Percentiles rank a stretch among this genome's conserved stretches.
Conservation (phyloP, 1,140 invertebrate genomes). For the Euwallacea similis region DNA sequence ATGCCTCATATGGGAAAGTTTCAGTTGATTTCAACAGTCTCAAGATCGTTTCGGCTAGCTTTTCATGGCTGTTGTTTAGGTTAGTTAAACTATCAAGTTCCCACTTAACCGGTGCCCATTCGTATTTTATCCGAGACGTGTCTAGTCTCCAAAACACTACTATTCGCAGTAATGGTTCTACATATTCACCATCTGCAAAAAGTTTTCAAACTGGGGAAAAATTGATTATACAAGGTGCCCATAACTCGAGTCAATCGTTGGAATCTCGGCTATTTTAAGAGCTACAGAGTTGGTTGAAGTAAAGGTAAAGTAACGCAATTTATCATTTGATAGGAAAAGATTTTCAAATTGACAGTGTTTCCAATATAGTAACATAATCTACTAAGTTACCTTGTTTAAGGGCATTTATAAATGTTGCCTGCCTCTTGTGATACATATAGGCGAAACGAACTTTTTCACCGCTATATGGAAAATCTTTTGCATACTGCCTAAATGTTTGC, state of each 20-base stretch:
- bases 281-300: no score
- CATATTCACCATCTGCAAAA: constrained; percentile 57
- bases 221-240: not conserved
- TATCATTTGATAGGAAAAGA: no score
- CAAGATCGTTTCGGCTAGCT: constrained; percentile 72
- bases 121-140: constrained; percentile 82
- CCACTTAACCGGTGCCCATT: constrained; percentile 79
- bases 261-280: no score
- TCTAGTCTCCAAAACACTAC: constrained; percentile 91
- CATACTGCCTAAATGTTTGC: constrained; percentile 68
- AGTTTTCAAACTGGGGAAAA: constrained; percentile 3
- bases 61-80: constrained; percentile 73
- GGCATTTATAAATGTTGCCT: constrained; percentile 78
- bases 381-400: constrained; percentile 61
- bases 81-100: constrained; percentile 55
- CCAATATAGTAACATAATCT: not conserved
- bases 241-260: no score
- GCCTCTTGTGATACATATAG: constrained; percentile 84
- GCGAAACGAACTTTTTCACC: constrained; percentile 78
- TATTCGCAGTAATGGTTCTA: constrained; percentile 69
- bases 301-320: no score
- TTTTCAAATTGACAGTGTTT: no score
- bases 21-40: constrained; percentile 72
- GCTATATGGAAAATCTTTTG: constrained; percentile 60
- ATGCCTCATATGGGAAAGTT: constrained; percentile 70